Evolutionary conservation across 1,140 invertebrate species (phyloP), one percentile per base, ranked within the genome.

Genomic region (Colletes gigas): DNA sequence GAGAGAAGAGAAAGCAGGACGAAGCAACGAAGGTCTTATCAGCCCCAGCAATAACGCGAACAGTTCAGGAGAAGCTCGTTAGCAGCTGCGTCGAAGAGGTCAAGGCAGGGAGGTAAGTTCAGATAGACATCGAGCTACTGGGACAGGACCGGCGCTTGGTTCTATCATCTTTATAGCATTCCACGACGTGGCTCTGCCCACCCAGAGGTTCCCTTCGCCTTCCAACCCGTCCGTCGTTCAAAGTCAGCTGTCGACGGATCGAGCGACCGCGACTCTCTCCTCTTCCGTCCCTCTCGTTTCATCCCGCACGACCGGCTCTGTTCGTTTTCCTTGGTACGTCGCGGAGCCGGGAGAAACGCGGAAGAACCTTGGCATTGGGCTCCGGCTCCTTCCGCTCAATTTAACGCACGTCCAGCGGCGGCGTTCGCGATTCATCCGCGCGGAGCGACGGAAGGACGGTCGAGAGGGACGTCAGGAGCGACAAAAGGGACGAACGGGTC

Each of bases 331-430:
- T 44, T 30, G 15, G 4, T 71, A 21, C 8, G 19, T 39, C 54
- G 14, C 50, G 69, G 69, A 19, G 19, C 62, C 52, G 1, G 6
- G 47, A 30, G 63, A 71, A 79, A 74, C 83, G 78, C 67, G 78
- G 80, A 87, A 82, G 85, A 86, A 88, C 89, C 89, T 89, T 90
- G 89, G 89, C 89, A 89, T 87, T 91, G 88, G 83, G 70, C 85
- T 87, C 76, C 30, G 30, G 74, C 30, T 69, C 66, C 85, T 89
- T 89, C 82, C 87, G 85, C 78, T 80, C 87, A 83, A 89, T 87
- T 87, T 84, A 77, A 81, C 72, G 63, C 78, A 84, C 66, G 75
- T 87, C 69, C 78, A 81, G n/a, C 73, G 74, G 54, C 80, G 75
- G 79, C 79, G 75, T 83, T 82, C 82, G 76, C 72, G 62, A 75